Base-by-base conservation (phyloP, 2,113 vertebrate species). In the Daubentonia madagascariensis region DNA sequence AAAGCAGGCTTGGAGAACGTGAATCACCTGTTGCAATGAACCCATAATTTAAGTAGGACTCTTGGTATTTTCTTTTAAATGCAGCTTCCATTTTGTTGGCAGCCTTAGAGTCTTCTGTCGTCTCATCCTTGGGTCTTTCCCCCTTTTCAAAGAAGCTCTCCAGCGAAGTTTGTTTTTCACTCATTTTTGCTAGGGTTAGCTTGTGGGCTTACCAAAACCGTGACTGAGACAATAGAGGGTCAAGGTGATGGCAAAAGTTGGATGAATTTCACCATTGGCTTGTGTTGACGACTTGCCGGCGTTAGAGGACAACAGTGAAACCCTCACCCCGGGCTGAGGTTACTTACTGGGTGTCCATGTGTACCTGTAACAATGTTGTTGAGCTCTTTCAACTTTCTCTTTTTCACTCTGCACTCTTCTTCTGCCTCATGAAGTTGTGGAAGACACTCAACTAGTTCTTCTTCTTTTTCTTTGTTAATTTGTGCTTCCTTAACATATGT, bases 361-460 rank as follows among this genome's bases (percentile, higher is more conserved):
- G 28, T 98, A 99, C 98, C 95, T 91, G 43, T 18, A 83, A 97
- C 2, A 3, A 3, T 12, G 9, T 10, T 91, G 2, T 6, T n/a
- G 59, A 98, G 43, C 20, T 96, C 96, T 50, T 98, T 11, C 0
- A 96, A 83, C 32, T 0, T 23, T 57, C 0, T 30, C 2, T 11
- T 14, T 23, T 91, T 96, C 50, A 80, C 45, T 30, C 40, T 65
- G 50, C 18, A 96, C 4, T 96, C 68, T 32, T 80, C 92, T 87
- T 97, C 94, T 5, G 75, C 81, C 79, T 40, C 25, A 3, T 98
- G 93, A 85, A 98, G 94, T 6, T 94, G 59, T 7, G 98, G 92
- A 81, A 96, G 94, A 76, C 75, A 98, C 10, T 68, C 23, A 0
- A 35, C 68, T 35, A 99, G 92, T 52, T 98, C 85, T 43, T 98